Conservation (phyloP, 2,888 invertebrate species). For the Drosophila mimetica region DNA sequence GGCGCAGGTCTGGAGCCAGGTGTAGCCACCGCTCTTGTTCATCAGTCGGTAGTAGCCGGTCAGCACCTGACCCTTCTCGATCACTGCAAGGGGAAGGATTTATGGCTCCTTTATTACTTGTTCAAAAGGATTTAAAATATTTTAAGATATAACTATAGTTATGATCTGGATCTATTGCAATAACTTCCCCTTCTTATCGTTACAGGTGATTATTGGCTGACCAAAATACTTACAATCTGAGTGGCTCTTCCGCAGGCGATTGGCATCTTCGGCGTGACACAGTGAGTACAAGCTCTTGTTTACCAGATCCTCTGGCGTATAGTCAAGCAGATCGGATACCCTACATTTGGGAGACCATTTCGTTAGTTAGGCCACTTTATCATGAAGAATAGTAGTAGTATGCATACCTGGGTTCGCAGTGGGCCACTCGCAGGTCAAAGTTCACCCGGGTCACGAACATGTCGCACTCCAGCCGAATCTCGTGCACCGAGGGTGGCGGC, state of each 20-base stretch:
- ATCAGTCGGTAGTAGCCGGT: constrained; percentile 98
- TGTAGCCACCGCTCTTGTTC: constrained; percentile 98
- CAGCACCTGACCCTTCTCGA: constrained; percentile 97
- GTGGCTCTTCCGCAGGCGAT: constrained; percentile 96
- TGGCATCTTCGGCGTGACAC: constrained; percentile 98
- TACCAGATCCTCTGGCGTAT: constrained; percentile 96
- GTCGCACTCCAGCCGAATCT: constrained; percentile 96
- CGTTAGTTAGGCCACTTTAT: no score
- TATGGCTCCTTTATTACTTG: neutral
- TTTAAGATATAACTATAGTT: no score
- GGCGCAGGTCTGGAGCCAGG: constrained; percentile 98
- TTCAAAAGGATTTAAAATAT: no score
- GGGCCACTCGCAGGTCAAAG: constrained; percentile 98
- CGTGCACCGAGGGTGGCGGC: constrained; percentile 98
- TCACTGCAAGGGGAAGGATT: constrained; percentile 86
- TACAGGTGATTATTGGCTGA: neutral
- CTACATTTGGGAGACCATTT: constrained; percentile 84
- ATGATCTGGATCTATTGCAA: neutral
- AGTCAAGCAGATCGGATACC: constrained; percentile 96
- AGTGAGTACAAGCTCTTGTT: constrained; percentile 97
- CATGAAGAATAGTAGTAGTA: no score
- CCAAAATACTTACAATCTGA: constrained; percentile 93
- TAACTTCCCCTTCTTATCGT: neutral
- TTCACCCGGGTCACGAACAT: constrained; percentile 98
- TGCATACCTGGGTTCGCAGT: constrained; percentile 96